Percentiles rank a stretch among this genome's conserved stretches.
Conservation (phyloP, 1,140 invertebrate genomes). For the Drosophila sucinea region DNA sequence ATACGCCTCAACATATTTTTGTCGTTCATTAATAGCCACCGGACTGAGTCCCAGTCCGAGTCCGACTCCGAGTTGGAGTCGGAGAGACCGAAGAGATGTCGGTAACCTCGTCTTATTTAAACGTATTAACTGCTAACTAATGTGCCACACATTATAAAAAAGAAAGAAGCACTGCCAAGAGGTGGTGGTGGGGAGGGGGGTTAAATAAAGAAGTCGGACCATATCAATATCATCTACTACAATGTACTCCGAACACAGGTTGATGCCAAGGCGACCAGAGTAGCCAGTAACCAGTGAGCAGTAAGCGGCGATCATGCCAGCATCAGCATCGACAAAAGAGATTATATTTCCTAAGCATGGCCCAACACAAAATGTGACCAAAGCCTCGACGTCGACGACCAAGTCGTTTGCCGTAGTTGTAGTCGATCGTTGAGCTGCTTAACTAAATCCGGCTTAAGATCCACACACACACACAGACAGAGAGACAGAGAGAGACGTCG, state of each 20-base stretch:
- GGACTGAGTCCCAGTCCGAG: neutral
- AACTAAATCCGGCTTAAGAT: constrained; percentile 83
- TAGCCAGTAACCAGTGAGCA: constrained; percentile 46
- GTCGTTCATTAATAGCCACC: constrained; percentile 32
- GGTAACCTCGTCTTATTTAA: constrained; percentile 83
- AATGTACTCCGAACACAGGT: constrained; percentile 35
- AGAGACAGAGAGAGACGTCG: neutral
- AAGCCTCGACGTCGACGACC: constrained; percentile 24
- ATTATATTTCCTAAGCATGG: constrained; percentile 78
- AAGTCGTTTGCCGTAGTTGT: constrained; percentile 22
- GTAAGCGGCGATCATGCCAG: constrained; percentile 78
- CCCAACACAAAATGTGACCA: constrained; percentile 74
- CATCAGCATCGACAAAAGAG: constrained; percentile 75
- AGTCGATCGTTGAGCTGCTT: constrained; percentile 79
- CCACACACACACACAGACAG: constrained; percentile 61
- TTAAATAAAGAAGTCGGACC: neutral
- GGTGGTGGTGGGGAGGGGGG: neutral
- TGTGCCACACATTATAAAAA: constrained; percentile 78
- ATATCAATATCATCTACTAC: constrained; percentile 32
- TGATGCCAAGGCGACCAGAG: constrained; percentile 26
- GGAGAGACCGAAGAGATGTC: constrained; percentile 57
- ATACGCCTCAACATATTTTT: constrained; percentile 53
- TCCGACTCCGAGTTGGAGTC: constrained; percentile 5
- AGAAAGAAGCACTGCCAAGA: constrained; percentile 24
- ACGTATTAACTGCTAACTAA: constrained; percentile 82